These are phyloP conservation scores for Hyperopisus bebe DNA, from an alignment of 2,113 vertebrate genomes.

Conservation along the genomic window DNA sequence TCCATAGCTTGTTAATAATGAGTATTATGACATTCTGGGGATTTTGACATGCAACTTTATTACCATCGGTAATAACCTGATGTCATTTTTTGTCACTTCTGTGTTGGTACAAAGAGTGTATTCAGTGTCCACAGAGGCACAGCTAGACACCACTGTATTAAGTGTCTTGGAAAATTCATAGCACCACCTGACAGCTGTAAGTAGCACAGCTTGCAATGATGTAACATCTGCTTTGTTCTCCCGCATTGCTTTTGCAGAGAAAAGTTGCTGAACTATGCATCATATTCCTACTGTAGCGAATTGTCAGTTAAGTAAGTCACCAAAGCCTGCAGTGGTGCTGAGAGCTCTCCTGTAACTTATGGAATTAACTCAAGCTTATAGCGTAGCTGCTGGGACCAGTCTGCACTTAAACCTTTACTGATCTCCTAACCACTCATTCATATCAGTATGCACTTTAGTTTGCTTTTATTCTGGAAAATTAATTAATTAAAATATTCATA, in stretches of 20 bases:
- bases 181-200: not conserved
- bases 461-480: not conserved
- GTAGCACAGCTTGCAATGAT: not conserved
- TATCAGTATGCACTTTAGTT: not conserved
- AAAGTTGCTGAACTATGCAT: constrained; percentile 16
- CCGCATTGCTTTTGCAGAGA: constrained; percentile 17
- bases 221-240: not conserved
- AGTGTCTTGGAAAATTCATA: not conserved
- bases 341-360: not conserved
- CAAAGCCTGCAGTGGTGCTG: not conserved
- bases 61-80: not conserved
- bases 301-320: constrained; percentile 25
- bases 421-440: not conserved
- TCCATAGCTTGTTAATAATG: not conserved
- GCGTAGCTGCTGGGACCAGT: not conserved
- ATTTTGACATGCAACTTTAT: not conserved
- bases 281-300: not conserved
- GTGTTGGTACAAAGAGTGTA: not conserved
- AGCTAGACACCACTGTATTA: not conserved
- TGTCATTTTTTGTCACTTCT: not conserved
- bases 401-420: not conserved
- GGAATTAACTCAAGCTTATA: constrained; percentile 17
- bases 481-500: not conserved
- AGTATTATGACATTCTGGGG: not conserved
- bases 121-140: not conserved